Percentiles rank a stretch among this genome's conserved stretches.
Conservation (phyloP, 2,797 vertebrate species). For the Myotis daubentonii region DNA sequence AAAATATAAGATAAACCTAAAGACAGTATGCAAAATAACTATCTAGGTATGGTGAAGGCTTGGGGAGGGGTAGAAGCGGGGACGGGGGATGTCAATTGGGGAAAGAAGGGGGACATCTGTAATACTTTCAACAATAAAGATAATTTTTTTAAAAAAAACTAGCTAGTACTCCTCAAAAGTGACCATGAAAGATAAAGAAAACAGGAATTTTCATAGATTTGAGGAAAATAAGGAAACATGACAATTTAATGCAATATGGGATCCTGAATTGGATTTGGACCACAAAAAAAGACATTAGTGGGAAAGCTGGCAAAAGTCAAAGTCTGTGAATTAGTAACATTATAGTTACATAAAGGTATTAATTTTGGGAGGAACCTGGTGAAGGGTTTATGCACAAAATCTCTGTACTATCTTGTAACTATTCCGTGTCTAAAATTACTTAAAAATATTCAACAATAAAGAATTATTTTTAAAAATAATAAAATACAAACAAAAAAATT, state of each 20-base stretch:
- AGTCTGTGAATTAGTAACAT: background rate
- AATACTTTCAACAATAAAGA: no score
- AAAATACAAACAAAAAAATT: background rate
- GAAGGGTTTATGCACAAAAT: background rate
- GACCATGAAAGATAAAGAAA: background rate
- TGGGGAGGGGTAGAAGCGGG: no score
- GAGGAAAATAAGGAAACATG: background rate
- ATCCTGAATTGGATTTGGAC: background rate
- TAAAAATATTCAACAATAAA: constrained; percentile 6
- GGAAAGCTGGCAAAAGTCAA: background rate
- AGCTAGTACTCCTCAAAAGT: background rate
- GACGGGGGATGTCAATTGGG: no score
- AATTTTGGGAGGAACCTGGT: background rate
- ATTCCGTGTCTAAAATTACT: constrained; percentile 13
- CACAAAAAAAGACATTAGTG: background rate
- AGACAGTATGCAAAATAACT: background rate
- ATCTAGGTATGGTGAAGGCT: background rate
- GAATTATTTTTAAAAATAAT: no score
- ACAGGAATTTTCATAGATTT: constrained; percentile 18
- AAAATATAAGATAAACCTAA: constrained; percentile 21
- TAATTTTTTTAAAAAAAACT: background rate
- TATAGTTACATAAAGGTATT: background rate
- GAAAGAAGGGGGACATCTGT: no score
- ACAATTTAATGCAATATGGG: background rate
- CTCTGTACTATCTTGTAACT: background rate